Percentiles rank a stretch among this genome's conserved stretches.
phyloP scores from a whole-genome alignment of 2,888 invertebrate genomes.

The Erebia palarica region DNA sequence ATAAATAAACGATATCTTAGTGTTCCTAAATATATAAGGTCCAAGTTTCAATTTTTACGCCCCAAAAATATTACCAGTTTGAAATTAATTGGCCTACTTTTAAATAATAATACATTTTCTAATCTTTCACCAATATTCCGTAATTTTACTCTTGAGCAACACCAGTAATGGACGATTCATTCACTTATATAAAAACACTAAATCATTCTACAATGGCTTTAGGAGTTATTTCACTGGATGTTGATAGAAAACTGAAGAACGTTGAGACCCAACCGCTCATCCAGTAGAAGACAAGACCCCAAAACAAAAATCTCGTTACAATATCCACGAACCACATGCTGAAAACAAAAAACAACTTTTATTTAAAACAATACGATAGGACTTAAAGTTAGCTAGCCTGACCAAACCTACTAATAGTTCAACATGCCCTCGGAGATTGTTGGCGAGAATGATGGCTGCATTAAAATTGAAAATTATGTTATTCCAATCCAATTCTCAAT shows the following conservation, averaged over 20 bases:
- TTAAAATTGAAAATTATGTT: no score
- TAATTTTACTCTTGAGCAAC: not conserved
- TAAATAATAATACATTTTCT: not conserved
- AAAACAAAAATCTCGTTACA: conserved; percentile 86
- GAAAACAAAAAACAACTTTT: conserved; percentile 56
- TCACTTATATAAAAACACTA: no score
- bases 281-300: conserved; percentile 84
- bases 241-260: conserved; percentile 48
- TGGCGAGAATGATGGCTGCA: no score
- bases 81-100: not conserved
- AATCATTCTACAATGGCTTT: conserved; percentile 37
- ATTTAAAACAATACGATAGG: not conserved
- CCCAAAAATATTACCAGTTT: not conserved
- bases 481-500: no score
- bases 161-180: not conserved
- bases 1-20: no score
- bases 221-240: conserved; percentile 43
- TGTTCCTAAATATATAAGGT: no score
- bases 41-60: no score
- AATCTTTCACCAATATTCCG: not conserved
- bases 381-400: not conserved
- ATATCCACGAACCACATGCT: conserved; percentile 95
- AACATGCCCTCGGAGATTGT: no score
- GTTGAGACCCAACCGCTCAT: conserved; percentile 62
- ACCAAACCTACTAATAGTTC: no score